Percentiles rank a stretch among this genome's conserved stretches.
phyloP scores from a whole-genome alignment of 1,140 invertebrate species.

The Teleogryllus occipitalis region DNA sequence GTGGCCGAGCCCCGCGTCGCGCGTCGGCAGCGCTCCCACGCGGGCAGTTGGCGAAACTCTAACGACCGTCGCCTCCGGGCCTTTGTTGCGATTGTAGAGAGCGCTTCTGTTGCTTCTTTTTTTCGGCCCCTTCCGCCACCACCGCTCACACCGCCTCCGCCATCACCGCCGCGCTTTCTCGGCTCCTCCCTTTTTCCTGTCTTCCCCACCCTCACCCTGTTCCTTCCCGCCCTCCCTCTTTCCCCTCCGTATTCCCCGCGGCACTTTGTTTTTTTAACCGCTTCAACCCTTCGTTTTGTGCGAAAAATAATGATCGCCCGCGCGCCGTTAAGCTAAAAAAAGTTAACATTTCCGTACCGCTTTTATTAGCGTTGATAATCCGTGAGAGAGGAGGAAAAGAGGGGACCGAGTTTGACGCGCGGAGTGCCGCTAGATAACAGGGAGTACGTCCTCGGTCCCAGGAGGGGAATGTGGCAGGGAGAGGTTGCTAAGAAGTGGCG shows the following conservation, averaged over 20 bases:
- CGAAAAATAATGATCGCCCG: not conserved
- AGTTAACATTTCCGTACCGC: not conserved
- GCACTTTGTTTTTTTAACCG: not conserved
- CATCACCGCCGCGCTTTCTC: no score
- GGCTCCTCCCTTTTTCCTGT: no score
- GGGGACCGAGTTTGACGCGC: no score
- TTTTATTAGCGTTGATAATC: not conserved
- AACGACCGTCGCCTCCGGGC: not conserved
- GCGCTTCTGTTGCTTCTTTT: not conserved
- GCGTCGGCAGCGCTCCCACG: not conserved
- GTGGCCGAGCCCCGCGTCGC: not conserved
- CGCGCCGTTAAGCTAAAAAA: not conserved
- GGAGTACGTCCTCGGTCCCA: no score
- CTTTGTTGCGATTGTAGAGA: slow-evolving; percentile 1
- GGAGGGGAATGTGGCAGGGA: no score
- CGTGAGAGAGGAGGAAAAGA: no score
- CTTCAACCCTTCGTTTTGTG: not conserved
- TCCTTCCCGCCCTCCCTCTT: not conserved
- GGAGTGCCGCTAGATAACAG: no score
- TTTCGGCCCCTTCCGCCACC: not conserved
- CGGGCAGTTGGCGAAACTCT: slow-evolving; percentile 2
- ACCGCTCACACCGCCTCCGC: no score
- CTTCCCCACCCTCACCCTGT: not conserved
- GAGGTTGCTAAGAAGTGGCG: no score
- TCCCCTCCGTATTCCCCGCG: not conserved